A percentile compares a stretch with the other conserved stretches of the same genome.
phyloP scores from a whole-genome alignment of 2,113 vertebrate species.

The Poeciliopsis prolifica region DNA sequence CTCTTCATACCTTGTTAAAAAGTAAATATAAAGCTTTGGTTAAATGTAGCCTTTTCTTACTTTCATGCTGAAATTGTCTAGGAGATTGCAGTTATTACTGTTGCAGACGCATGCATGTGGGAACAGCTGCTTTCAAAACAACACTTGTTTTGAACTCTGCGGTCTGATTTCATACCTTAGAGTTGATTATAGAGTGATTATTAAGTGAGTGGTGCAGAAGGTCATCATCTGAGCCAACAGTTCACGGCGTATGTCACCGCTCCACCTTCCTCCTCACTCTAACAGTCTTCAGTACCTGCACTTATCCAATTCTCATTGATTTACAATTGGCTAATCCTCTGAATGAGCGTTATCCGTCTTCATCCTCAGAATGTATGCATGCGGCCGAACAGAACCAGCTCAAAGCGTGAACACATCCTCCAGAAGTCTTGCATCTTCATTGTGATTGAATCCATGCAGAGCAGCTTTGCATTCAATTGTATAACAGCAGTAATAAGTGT shows the following conservation, averaged over 20 bases:
- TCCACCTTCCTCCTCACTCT: constrained; percentile 32
- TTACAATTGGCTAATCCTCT: constrained; percentile 41
- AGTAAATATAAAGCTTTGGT: constrained; percentile 36
- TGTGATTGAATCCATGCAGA: neutral
- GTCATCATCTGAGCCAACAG: constrained; percentile 31
- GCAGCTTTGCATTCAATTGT: neutral
- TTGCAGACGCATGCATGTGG: neutral
- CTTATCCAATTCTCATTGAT: constrained; percentile 65
- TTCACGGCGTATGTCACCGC: neutral
- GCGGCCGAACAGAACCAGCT: neutral
- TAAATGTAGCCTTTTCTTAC: constrained; percentile 17
- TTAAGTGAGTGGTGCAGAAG: constrained; percentile 43
- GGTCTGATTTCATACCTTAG: constrained; percentile 5
- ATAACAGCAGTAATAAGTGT: neutral
- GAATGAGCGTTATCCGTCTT: neutral
- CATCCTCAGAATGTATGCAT: constrained; percentile 8
- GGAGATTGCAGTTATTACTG: constrained; percentile 6
- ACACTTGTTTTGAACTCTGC: neutral
- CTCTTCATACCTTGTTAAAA: constrained; percentile 50
- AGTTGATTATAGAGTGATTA: constrained; percentile 37
- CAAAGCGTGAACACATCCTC: neutral
- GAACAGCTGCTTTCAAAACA: no score
- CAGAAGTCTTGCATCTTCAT: neutral
- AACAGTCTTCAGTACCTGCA: neutral
- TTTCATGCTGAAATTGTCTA: constrained; percentile 21